Base-by-base conservation (phyloP, 1,140 invertebrate genomes). In the Scylla paramamosain region DNA sequence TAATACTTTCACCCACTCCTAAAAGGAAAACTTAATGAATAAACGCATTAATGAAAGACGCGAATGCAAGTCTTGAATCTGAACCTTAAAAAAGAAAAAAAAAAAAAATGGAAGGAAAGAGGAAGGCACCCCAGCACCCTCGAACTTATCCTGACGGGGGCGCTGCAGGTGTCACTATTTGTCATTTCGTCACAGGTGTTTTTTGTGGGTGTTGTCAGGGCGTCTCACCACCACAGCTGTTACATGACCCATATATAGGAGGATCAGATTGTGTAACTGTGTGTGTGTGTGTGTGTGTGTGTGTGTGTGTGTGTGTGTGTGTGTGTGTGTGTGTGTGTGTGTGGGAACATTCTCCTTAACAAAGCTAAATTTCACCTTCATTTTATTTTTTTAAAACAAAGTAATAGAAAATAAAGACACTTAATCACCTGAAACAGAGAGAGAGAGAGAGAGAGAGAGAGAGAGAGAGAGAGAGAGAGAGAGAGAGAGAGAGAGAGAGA, bases 221-320 rank as follows among this genome's bases (percentile, higher is more conserved):
- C 67, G 67, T 20, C 67, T 20, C 20, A 20, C 6, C 67, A 3
- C 10, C 7, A 67, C 59, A 77, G 32, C 10, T 39, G 31, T 46
- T 29, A 46, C 14, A 8, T 7, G 25, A 84, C 16, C 14, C 48
- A 84, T 93, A 32, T 93, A 32, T 84, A 48, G 31, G 29, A 46
- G 32, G 67, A 16, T 16, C 31, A 82, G 32, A 25, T 31, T 92
- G 67, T 92, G 45, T 32, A 77, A 77, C 14, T 59, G 29, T 92
- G 67, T 92, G 32, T 92, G 91, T 92, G 91, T 92, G 45, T 92
- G 67, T 92, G 67, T 92, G 91, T 92, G 91, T 92, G 48, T 92
- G 91, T 92, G 59, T 92, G 91, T 92, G 91, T 92, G 91, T 92
- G 67, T 92, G 29, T 92, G 45, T 92, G 67, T 92, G 67, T 92